Conservation (phyloP, 1,140 invertebrate species). For the Bathynomus jamesi region DNA sequence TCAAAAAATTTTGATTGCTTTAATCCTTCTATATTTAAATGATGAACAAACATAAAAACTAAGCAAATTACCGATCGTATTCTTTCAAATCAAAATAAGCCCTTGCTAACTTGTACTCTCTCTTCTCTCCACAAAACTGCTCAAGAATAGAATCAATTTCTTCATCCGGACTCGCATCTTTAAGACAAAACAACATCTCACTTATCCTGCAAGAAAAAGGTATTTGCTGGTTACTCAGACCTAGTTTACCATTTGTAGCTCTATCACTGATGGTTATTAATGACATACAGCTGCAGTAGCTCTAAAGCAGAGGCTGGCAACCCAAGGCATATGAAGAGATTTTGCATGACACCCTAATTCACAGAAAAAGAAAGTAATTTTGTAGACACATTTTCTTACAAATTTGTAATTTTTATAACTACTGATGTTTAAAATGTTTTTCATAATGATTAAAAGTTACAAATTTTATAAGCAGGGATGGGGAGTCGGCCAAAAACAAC, state of each 20-base stretch:
- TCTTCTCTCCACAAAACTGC: slow-evolving; percentile 50
- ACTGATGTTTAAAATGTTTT: too few species aligned
- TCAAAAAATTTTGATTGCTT: neutral
- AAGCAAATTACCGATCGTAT: slow-evolving; percentile 57
- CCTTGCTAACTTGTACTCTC: slow-evolving; percentile 70
- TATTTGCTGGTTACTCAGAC: slow-evolving; percentile 1
- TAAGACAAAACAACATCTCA: slow-evolving; percentile 68
- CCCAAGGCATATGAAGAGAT: too few species aligned
- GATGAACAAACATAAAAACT: slow-evolving; percentile 1
- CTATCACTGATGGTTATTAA: neutral
- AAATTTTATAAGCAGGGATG: too few species aligned
- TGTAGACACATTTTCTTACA: too few species aligned
- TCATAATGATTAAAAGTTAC: too few species aligned
- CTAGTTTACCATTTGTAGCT: neutral
- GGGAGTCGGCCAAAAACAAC: too few species aligned
- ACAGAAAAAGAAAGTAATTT: too few species aligned
- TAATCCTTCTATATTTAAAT: neutral
- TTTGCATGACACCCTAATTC: too few species aligned
- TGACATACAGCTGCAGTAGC: neutral
- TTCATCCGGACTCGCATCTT: slow-evolving; percentile 53
- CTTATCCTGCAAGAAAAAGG: slow-evolving; percentile 53
- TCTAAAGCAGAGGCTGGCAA: neutral
- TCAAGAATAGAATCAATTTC: slow-evolving; percentile 42
- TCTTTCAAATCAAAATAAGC: slow-evolving; percentile 87
- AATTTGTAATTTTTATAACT: too few species aligned